These are phyloP conservation scores for Gadus chalcogrammus DNA, from an alignment of 2,113 vertebrate species.

Conservation along the genomic window DNA sequence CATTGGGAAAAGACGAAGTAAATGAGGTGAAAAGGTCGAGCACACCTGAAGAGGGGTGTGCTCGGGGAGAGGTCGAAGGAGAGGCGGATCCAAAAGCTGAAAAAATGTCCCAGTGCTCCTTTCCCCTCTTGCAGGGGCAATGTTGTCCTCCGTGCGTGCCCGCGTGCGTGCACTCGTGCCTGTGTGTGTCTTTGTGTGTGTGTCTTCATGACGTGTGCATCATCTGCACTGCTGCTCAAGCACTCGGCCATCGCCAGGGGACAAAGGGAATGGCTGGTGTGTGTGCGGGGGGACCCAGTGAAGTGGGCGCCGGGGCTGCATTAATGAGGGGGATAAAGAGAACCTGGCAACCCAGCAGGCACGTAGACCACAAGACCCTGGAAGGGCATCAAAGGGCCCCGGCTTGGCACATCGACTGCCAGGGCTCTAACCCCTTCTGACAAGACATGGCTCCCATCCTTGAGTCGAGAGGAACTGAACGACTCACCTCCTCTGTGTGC, in stretches of 20 bases:
- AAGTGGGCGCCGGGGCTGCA: conserved; percentile 57
- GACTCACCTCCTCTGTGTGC: conserved; percentile 36
- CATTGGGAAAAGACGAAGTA: too few relatives aligned
- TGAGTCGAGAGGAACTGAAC: conserved; percentile 15
- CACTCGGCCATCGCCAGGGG: conserved; percentile 31
- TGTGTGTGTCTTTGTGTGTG: conserved; percentile 3
- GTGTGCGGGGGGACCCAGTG: conserved; percentile 31
- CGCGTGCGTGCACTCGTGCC: neutral
- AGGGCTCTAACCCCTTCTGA: conserved; percentile 60
- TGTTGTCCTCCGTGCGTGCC: neutral
- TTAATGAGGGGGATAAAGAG: conserved; percentile 61
- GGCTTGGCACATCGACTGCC: conserved; percentile 48
- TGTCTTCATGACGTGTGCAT: conserved; percentile 7
- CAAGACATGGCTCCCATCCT: conserved; percentile 62
- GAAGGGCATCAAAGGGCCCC: conserved; percentile 57
- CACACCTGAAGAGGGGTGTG: too few relatives aligned
- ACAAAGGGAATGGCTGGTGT: conserved; percentile 11
- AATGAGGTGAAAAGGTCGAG: too few relatives aligned
- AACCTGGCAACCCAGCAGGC: conserved; percentile 60
- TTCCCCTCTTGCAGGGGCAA: too few relatives aligned
- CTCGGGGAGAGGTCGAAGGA: too few relatives aligned
- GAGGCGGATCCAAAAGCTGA: too few relatives aligned
- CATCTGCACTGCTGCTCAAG: conserved; percentile 31
- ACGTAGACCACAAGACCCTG: conserved; percentile 51
- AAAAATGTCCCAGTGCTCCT: too few relatives aligned